These are phyloP conservation scores for Leptosomus discolor DNA, from an alignment of 2,113 vertebrate genomes.

Conservation along the genomic window DNA sequence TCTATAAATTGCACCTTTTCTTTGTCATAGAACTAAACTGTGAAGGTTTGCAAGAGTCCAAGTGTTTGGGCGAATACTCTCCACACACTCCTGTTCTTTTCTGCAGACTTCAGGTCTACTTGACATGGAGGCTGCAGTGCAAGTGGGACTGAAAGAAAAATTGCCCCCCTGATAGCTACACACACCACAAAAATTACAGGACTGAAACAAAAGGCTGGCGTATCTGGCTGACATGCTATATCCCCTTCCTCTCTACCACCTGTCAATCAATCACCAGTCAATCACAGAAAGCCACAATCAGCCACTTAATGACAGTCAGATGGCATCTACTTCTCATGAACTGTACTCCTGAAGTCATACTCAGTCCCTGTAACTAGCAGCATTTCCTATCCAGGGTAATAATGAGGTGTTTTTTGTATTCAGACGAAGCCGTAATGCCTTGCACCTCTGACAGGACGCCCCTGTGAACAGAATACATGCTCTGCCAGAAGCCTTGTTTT, in stretches of 20 bases:
- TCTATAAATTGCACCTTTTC: background rate
- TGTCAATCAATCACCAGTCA: slow-evolving; percentile 73
- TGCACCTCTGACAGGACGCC: slow-evolving; percentile 1
- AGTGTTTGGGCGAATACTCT: background rate
- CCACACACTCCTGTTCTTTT: background rate
- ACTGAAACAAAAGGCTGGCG: background rate
- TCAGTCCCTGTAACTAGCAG: slow-evolving; percentile 28
- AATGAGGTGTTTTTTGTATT: slow-evolving; percentile 68
- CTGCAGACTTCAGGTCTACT: background rate
- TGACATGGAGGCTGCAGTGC: background rate
- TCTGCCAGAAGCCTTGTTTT: background rate
- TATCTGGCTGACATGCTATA: background rate
- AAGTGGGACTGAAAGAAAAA: background rate
- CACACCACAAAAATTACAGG: slow-evolving; percentile 10
- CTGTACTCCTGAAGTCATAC: slow-evolving; percentile 61
- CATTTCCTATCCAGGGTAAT: background rate
- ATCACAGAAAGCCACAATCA: slow-evolving; percentile 53
- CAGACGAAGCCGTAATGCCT: slow-evolving; percentile 9
- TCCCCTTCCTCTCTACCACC: slow-evolving; percentile 19
- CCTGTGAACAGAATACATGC: slow-evolving; percentile 5
- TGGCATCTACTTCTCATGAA: slow-evolving; percentile 66
- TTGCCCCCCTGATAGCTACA: background rate
- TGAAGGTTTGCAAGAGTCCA: background rate
- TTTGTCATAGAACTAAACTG: background rate
- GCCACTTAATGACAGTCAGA: slow-evolving; percentile 64